Conservation (phyloP, 2,113 vertebrate genomes). For the Malurus melanocephalus region DNA sequence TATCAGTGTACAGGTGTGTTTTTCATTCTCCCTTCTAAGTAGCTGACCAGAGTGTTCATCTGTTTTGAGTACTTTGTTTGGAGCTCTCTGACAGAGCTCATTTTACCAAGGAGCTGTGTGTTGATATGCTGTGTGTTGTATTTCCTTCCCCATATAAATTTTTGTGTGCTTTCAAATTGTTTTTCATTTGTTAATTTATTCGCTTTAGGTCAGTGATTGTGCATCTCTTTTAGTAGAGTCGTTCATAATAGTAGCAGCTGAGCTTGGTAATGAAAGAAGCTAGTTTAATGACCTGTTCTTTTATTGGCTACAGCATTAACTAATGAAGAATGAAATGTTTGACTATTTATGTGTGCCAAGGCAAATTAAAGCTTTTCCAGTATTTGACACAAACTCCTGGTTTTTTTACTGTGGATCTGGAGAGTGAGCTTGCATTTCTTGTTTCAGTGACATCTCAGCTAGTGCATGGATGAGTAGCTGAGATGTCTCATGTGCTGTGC, state of each 20-base stretch:
- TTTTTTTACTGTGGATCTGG: not conserved
- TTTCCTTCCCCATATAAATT: not conserved
- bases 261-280: not conserved
- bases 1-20: not conserved
- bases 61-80: not conserved
- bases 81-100: not conserved
- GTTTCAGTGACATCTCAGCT: not conserved
- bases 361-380: not conserved
- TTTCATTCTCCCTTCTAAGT: not conserved
- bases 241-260: not conserved
- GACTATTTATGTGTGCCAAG: not conserved
- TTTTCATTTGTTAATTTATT: not conserved
- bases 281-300: not conserved
- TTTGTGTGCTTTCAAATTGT: not conserved
- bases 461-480: rapidly evolving
- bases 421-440: not conserved
- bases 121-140: not conserved
- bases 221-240: not conserved
- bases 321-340: not conserved
- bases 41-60: constrained; percentile 16
- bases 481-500: not conserved
- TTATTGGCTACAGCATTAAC: not conserved
- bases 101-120: not conserved
- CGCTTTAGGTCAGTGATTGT: not conserved
- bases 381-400: not conserved